A percentile compares a stretch with the other conserved stretches of the same genome.
Conservation (phyloP, 2,797 vertebrate species). For the Hephaestus fuliginosus region DNA sequence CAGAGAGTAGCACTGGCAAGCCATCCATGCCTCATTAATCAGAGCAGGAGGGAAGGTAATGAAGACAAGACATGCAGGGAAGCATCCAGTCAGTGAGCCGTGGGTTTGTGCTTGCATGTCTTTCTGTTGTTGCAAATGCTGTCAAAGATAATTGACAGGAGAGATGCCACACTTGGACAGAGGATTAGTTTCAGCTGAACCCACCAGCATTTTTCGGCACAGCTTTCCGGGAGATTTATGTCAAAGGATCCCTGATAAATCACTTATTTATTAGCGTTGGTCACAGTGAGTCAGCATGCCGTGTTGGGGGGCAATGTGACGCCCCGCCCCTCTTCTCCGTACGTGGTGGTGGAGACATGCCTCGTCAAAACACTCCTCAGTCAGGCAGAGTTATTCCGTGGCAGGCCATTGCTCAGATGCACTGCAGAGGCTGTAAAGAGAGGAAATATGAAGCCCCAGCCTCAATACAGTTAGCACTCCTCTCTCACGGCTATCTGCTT, state of each 20-base stretch:
- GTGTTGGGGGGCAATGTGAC: neutral
- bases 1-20: slow-evolving; percentile 36
- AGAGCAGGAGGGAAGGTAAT: slow-evolving; percentile 62
- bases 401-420: slow-evolving; percentile 30
- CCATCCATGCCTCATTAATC: slow-evolving; percentile 69
- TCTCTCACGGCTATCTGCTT: slow-evolving; percentile 25
- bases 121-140: slow-evolving; percentile 44
- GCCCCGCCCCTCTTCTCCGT: slow-evolving; percentile 13
- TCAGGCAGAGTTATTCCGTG: slow-evolving; percentile 23
- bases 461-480: slow-evolving; percentile 26
- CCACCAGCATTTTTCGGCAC: slow-evolving; percentile 24
- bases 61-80: slow-evolving; percentile 58
- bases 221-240: slow-evolving; percentile 60
- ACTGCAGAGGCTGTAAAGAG: slow-evolving; percentile 55
- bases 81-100: slow-evolving; percentile 49
- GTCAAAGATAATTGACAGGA: slow-evolving; percentile 65
- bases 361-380: slow-evolving; percentile 26
- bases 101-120: slow-evolving; percentile 30
- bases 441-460: slow-evolving; percentile 26
- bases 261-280: slow-evolving; percentile 67
- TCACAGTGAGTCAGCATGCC: slow-evolving; percentile 71
- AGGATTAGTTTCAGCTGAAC: slow-evolving; percentile 63
- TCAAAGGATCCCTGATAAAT: slow-evolving; percentile 58
- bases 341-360: neutral
- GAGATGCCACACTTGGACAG: slow-evolving; percentile 43